Base-by-base conservation (phyloP, 2,113 vertebrate species). In the Plotosus lineatus region DNA sequence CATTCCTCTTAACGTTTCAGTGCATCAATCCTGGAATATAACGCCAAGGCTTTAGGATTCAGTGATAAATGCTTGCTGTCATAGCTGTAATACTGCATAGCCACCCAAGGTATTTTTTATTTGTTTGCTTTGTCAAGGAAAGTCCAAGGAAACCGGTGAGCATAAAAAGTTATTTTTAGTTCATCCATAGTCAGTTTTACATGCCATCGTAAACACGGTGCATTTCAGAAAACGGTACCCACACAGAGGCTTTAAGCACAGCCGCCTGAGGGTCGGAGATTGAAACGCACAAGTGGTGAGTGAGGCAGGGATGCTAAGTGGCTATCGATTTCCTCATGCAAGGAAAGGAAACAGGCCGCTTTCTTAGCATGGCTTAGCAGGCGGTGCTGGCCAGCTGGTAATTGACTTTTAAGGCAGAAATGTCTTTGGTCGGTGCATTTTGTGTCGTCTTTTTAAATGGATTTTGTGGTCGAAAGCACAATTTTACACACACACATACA, bases 391-490 rank as follows among this genome's bases (percentile, higher is more conserved):
- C 38, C 56, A 73, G 44, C 40, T 73, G 77, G 75, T 86, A 87
- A 85, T 86, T 87, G 86, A 82, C 84, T 89, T 85, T 89, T 88
- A 89, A 82, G 68, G 78, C 84, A 55, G 68, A 85, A 82, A 81
- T 60, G 38, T 85, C 65, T 83, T 75, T 19, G 17, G 75, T 80
- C 66, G 51, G 80, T 86, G 63, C 82, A 82, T 87, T 81, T 84
- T 87, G 85, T 84, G 87, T 82, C 26, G 38, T n/a, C 26, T 15
- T 78, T 56, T 69, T 65, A 68, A 11, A 46, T 63, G 9, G 56
- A 66, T 75, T 58, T 58, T 75, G 75, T 74, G 65, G 61, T 40
- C 51, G 65, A 71, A 65, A 75, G 33, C 44, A 38, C 17, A 21
- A 50, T 56, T 63, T 50, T 56, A 50, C 40, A 48, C 21, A 4